Base-by-base conservation (phyloP, 2,113 vertebrate genomes). In the Toxostoma redivivum region DNA sequence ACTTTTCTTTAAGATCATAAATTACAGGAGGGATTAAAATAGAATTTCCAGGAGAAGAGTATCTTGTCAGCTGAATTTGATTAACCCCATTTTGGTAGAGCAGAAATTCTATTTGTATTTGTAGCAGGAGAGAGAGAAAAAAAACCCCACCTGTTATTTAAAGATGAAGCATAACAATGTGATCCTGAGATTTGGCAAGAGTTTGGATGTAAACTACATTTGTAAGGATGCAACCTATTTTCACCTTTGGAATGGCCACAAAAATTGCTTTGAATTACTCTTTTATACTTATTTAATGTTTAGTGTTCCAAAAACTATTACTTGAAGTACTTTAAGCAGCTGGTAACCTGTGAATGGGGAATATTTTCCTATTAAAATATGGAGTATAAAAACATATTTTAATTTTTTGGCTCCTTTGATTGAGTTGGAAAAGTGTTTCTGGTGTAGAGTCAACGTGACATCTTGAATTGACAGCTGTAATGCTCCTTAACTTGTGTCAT, bases 31-130 rank as follows among this genome's bases (percentile, higher is more conserved):
- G 53, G 79, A 84, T 96, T 94, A 93, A 94, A 95, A 94, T 94
- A 95, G 79, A 88, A 93, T 93, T 95, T 94, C 69, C 88, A 72
- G 79, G 79, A 94, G 81, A 92, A 60, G 80, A 62, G 40, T 72
- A 47, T 88, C 88, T 93, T 95, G 88, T 95, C 94, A 92, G 80
- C 92, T 95, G 90, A 90, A 93, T 94, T 94, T 74, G 85, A 92
- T 93, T 48, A 12, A 93, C 69, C 77, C 9, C 48, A 2, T 95
- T 96, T 92, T 90, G 69, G 60, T 81, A 77, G 78, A 93, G 82
- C 88, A 83, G n/a, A 48, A 94, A 74, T 86, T 96, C 86, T 92
- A 14, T 96, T 86, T 89, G 92, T 80, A 80, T 94, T 93, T 92
- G 88, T 78, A 90, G 35, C 78, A 77, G 70, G 37, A 81, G 53